Evolutionary conservation across 2,888 invertebrate species (phyloP), one percentile per base, ranked within the genome.

Genomic region (Drosophila kanekoi): DNA sequence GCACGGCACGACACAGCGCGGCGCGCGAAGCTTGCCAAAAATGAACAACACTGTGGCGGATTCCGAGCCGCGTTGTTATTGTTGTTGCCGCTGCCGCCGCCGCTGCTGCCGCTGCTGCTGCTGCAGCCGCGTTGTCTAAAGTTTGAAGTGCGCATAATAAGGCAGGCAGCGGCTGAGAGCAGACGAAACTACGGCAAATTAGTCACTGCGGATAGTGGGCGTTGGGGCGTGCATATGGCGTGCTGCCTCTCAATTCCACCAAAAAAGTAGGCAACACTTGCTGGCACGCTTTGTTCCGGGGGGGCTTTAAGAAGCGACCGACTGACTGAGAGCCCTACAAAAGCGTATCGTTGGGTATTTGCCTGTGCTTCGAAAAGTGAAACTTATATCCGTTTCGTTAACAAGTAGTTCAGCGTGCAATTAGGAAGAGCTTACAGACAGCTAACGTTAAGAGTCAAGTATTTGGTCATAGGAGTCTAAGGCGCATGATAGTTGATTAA

Each of bases 131-230:
- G 82, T 87, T 84, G 82, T 85, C 87, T 81, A 87, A 86, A 87
- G 85, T 86, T 86, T 86, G 85, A 87, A 86, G 85, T 87, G 85
- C 88, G 86, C 86, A 86, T 88, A 87, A 87, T 86, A 87, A 86
- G 79, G 75, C 81, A 72, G 83, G 67, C 72, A 72, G 71, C 44
- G 77, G 18, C 44, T 28, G 71, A 47, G 56, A 75, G 68, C 59
- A 48, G 47, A 48, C 61, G 14, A 59, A 71, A 72, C 79, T 75
- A 75, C 63, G 62, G 65, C 81, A 84, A 84, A 87, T 84, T 84
- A 84, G 87, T 68, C 69, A 77, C 75, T 83, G 87, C 83, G 77
- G 72, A 84, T 81, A 54, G 81, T 68, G 62, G 73, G 77, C 62
- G 69, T 51, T 45, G 11, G 56, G 74, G 48, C 48, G 72, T 62